phyloP scores from a whole-genome alignment of 2,113 vertebrate species.

The Tragelaphus buxtoni region DNA sequence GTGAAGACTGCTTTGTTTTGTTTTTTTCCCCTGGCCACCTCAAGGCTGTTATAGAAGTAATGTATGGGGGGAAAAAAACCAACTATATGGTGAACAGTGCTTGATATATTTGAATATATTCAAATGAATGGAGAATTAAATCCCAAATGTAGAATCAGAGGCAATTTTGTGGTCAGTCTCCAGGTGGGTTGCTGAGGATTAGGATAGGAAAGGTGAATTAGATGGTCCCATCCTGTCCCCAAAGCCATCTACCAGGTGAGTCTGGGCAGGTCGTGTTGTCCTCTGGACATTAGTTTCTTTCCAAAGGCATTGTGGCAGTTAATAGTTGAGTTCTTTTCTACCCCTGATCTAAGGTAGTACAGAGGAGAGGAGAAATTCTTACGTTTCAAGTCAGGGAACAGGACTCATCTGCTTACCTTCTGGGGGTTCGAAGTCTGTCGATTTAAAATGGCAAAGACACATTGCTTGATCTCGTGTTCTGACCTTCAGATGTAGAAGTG shows the following conservation, averaged over 20 bases:
- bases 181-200: background rate
- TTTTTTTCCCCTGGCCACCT: background rate
- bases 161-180: background rate
- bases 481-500: background rate
- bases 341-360: background rate
- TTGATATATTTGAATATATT: background rate
- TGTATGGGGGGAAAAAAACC: accelerated
- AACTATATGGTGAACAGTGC: background rate
- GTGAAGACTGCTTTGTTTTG: background rate
- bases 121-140: background rate
- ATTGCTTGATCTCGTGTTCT: background rate
- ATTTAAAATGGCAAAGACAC: background rate
- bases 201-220: background rate
- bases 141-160: background rate
- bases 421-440: background rate
- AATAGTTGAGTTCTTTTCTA: background rate
- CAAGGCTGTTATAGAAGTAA: background rate
- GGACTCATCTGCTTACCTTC: background rate
- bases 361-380: background rate
- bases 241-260: background rate
- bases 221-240: background rate
- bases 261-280: background rate
- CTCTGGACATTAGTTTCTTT: background rate
- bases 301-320: background rate
- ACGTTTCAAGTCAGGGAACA: background rate